These are phyloP conservation scores for Sardinella longiceps DNA, from an alignment of 2,797 vertebrate species.

Conservation along the genomic window DNA sequence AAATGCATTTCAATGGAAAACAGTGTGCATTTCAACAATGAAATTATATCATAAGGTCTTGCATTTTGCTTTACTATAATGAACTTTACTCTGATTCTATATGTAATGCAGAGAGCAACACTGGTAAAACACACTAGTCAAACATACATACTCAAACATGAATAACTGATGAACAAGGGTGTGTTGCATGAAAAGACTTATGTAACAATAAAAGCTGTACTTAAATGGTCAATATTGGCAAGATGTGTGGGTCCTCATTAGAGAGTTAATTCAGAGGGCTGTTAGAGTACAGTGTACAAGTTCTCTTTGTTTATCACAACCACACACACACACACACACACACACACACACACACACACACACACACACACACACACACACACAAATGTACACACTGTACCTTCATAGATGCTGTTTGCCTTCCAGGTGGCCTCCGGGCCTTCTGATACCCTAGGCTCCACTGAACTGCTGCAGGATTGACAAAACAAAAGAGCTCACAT, in stretches of 20 bases:
- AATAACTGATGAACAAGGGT: no score
- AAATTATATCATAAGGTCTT: not conserved
- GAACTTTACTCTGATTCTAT: no score
- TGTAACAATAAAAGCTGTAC: no score
- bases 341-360: not conserved
- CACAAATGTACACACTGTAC: slow-evolving; percentile 47
- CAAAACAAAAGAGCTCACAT: not conserved
- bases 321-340: not conserved
- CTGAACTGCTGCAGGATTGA: slow-evolving; percentile 51
- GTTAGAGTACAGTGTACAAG: not conserved
- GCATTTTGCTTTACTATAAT: not conserved
- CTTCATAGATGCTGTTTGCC: slow-evolving; percentile 56
- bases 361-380: not conserved
- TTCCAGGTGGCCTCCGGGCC: slow-evolving; percentile 43
- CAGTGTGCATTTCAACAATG: not conserved
- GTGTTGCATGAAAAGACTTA: not conserved
- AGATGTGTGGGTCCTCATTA: not conserved
- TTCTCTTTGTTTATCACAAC: not conserved
- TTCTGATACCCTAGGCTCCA: slow-evolving; percentile 39
- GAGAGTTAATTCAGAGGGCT: not conserved
- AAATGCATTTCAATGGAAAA: not conserved
- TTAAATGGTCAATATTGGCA: not conserved
- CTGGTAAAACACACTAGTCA: not conserved
- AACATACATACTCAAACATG: not conserved
- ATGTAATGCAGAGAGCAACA: not conserved